Conservation (phyloP, 2,113 vertebrate genomes). For the Caloenas nicobarica region DNA sequence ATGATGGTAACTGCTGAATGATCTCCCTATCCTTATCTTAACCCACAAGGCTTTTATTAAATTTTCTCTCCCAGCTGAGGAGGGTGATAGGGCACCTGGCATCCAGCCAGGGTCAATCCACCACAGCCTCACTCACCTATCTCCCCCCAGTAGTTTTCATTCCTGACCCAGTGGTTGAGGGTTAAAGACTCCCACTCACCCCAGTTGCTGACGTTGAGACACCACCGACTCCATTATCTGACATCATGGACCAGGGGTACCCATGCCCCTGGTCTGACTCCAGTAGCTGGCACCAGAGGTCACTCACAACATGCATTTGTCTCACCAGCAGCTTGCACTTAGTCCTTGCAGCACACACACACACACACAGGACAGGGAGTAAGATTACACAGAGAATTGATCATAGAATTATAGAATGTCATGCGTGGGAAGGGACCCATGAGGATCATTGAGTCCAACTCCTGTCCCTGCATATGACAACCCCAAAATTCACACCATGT, state of each 20-base stretch:
- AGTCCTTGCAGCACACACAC: not conserved
- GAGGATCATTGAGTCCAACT: too few relatives aligned
- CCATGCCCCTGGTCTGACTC: not conserved
- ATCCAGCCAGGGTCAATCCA: too few relatives aligned
- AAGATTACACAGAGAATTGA: not conserved
- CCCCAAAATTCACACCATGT: too few relatives aligned
- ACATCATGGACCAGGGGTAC: rapidly evolving
- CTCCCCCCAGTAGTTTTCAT: not conserved
- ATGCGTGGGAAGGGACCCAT: too few relatives aligned
- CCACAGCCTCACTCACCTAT: not conserved
- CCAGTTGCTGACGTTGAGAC: not conserved
- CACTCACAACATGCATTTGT: not conserved
- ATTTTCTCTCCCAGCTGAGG: too few relatives aligned
- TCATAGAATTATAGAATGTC: too few relatives aligned
- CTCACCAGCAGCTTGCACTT: not conserved
- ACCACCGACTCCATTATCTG: not conserved
- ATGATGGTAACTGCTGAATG: too few relatives aligned
- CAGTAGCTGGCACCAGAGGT: not conserved
- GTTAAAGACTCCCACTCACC: not conserved
- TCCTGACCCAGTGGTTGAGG: not conserved
- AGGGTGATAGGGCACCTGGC: too few relatives aligned
- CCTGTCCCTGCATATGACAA: too few relatives aligned
- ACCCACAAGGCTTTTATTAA: too few relatives aligned
- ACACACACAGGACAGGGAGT: rapidly evolving
- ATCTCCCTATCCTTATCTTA: too few relatives aligned